A percentile compares a stretch with the other conserved stretches of the same genome.
These are phyloP conservation scores for Oligia latruncula DNA, from an alignment of 2,888 invertebrate species.

Conservation along the genomic window DNA sequence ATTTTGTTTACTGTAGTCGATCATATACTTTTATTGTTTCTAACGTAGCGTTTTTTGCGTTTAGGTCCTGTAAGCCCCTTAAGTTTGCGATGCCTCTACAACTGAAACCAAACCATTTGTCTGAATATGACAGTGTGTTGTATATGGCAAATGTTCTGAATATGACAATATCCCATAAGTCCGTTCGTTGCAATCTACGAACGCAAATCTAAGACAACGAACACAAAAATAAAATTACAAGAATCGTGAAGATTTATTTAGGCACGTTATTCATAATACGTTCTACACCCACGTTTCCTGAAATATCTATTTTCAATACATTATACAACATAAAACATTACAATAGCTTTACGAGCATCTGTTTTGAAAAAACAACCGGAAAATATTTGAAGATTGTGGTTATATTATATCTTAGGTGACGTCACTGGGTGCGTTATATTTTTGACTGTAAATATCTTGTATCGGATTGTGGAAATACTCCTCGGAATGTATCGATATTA, in stretches of 20 bases:
- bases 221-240: conserved; percentile 48
- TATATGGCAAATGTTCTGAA: no score
- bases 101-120: not conserved
- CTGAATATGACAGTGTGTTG: not conserved
- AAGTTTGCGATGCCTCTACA: not conserved
- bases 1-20: no score
- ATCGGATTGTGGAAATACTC: conserved; percentile 41
- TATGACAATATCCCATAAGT: not conserved
- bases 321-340: conserved; percentile 57
- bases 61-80: not conserved
- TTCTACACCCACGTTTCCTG: conserved; percentile 50
- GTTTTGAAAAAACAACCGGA: conserved; percentile 52
- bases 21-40: no score
- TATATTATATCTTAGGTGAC: conserved; percentile 45
- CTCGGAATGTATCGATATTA: not conserved
- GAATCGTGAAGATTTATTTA: conserved; percentile 43
- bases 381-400: conserved; percentile 56
- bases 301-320: conserved; percentile 56
- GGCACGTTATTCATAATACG: conserved; percentile 19
- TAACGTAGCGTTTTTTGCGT: no score
- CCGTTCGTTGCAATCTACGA: not conserved
- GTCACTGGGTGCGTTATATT: conserved; percentile 45
- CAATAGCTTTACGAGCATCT: conserved; percentile 61
- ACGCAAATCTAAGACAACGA: not conserved
- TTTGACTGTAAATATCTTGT: conserved; percentile 39